Base-by-base conservation (phyloP, 2,888 invertebrate genomes). In the Hydrotaea cyrtoneurina region DNA sequence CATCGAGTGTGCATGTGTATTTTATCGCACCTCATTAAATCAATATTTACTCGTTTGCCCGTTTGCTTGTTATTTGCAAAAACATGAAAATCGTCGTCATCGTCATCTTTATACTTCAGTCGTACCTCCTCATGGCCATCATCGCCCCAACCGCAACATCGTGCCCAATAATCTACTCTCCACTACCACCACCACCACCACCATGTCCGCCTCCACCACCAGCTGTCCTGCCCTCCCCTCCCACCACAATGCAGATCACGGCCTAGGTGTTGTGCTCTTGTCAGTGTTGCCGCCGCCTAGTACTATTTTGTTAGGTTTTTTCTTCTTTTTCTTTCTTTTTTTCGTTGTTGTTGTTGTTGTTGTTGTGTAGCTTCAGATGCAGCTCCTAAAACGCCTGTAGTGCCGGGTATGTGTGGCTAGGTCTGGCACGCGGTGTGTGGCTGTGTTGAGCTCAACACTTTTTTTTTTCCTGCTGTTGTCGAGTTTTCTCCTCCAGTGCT, bases 21-120 rank as follows among this genome's bases (percentile, higher is more conserved):
- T 89, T 89, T 89, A 89, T 89, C 89, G 89, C 89, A 89, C 89
- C 89, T 89, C 89, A 89, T 89, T 89, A 89, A 89, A 89, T 89
- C 89, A 89, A 89, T 89, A 89, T 88, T 88, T 89, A 88, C 88
- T 87, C 87, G 87, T 87, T 87, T 87, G 86, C 86, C 85, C 72
- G 77, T 78, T 78, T 71, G 57, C 72, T 81, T 72, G 76, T 80
- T 83, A 53, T 76, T 77, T 66, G 75, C 64, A 57, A 79, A 78
- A 81, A 83, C 83, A 79, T 79, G 81, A 77, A 86, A 81, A 81
- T 83, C 76, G 66, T 79, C 79, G 46, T 78, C 74, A 55, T 78
- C 74, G 64, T 79, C 64, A 73, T 80, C 66, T 75, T 59, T 71
- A 75, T 78, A n/a, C 53, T 71, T 78, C 39, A 43, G 55, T 72